Evolutionary conservation across 2,888 invertebrate genomes (phyloP), one percentile per base, ranked within the genome.

Genomic region (Meteorus cinctellus): DNA sequence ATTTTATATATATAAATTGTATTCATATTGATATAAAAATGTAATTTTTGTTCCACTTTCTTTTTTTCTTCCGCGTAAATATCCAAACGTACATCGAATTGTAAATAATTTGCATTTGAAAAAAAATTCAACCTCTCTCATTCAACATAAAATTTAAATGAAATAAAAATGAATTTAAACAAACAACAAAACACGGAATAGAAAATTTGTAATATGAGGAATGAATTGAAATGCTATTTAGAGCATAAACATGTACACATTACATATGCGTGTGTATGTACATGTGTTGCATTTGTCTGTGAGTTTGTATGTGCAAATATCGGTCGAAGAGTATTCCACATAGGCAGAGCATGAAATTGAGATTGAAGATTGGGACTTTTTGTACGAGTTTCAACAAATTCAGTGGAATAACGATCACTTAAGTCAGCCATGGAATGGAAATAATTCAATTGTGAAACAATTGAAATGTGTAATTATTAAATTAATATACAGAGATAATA

Each of bases 271-370:
- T 41, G 41, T 41, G 41, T 41, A 8, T 41, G 41, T 41, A 8
- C 12, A 12, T 41, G 41, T 41, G 41, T 41, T 41, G 41, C 12
- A 12, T 41, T 3, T 41, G 41, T 41, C 8, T 41, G 41, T 41
- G 41, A 4, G 41, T 41, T 5, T 41, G 41, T 41, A 10, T 41
- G 41, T 41, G 41, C 8, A 41, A 12, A 41, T 41, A 41, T 41
- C 41, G 12, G 41, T 41, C 41, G 16, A 1, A 29, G 31, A 62
- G 1, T 31, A 31, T 62, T 24, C 24, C 19, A 29, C 12, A 24
- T n/a, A 62, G 3, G 31, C 31, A 62, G 60, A 74, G 72, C 66
- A 69, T 75, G 76, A 76, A 75, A 78, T 77, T 75, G 71, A 75
- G 36, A 60, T 29, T 67, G 19, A 63, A 65, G 62, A 67, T 67